phyloP scores from a whole-genome alignment of 2,888 invertebrate genomes.

The Agonopterix arenella region DNA sequence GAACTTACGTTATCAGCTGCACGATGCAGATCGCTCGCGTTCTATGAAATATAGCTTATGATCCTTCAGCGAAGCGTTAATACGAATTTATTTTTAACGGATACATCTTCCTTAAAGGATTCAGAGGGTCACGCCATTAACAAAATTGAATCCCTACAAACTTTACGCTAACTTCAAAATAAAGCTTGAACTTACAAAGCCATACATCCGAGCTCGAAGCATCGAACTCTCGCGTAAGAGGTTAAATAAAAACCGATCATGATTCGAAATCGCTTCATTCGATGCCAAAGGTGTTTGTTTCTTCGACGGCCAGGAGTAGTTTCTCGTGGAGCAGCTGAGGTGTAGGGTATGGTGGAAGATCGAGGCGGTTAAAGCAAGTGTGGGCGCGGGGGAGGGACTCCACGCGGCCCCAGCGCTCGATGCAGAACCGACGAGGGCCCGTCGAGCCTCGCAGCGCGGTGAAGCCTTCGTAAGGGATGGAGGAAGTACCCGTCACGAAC shows the following conservation, averaged over 20 bases:
- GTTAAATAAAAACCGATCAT: background rate
- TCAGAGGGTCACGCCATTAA: no score
- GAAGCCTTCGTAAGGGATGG: slow-evolving; percentile 98
- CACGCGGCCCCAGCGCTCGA: slow-evolving; percentile 97
- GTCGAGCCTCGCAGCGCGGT: slow-evolving; percentile 95
- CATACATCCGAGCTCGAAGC: slow-evolving; percentile 12
- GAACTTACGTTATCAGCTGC: slow-evolving; percentile 13
- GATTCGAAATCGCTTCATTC: slow-evolving; percentile 77
- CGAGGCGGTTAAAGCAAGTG: slow-evolving; percentile 98
- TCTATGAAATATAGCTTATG: no score
- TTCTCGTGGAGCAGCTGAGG: slow-evolving; percentile 95
- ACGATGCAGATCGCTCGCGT: background rate
- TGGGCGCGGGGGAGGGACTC: slow-evolving; percentile 96
- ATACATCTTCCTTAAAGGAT: no score
- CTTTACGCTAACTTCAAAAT: no score
- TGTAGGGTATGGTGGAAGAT: slow-evolving; percentile 96
- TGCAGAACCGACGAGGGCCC: slow-evolving; percentile 96
- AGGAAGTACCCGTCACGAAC: slow-evolving; percentile 98
- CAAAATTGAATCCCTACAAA: no score
- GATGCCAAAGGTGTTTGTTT: slow-evolving; percentile 97
- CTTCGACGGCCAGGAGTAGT: slow-evolving; percentile 93
- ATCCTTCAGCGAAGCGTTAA: no score
- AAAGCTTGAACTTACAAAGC: no score
- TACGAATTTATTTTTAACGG: no score
- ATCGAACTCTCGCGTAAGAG: background rate